Evolutionary conservation across 2,113 vertebrate genomes (phyloP).

Genomic region (Felis chaus): DNA sequence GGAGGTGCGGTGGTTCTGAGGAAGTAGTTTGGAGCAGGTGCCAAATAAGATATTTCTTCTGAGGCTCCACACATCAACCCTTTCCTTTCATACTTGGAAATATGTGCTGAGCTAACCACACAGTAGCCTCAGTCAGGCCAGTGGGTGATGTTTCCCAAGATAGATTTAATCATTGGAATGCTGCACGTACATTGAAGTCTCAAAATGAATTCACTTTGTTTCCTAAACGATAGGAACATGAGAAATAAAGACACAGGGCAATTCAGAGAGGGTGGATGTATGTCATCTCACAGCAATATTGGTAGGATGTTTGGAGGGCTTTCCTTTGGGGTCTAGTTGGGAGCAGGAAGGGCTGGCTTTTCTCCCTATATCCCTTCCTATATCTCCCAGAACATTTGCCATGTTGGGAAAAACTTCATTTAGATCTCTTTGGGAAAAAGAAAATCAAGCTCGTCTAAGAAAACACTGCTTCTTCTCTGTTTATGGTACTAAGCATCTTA

Average conservation of each 20-base stretch:
- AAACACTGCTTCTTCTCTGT: neutral
- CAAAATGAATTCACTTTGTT: constrained; percentile 15
- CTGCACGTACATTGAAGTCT: neutral
- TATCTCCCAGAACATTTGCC: neutral
- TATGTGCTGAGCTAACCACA: neutral
- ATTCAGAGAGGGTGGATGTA: neutral
- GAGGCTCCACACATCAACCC: neutral
- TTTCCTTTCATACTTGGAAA: neutral
- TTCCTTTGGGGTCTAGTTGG: neutral
- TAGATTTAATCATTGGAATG: constrained; percentile 27
- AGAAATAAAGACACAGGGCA: neutral
- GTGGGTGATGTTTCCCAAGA: neutral
- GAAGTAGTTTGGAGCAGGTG: neutral
- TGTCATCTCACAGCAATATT: neutral
- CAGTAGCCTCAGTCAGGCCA: neutral
- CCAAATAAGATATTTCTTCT: constrained; percentile 1
- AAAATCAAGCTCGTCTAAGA: neutral
- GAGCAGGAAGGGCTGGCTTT: neutral
- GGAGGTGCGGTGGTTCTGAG: neutral
- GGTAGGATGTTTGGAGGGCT: neutral
- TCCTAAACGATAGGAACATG: neutral
- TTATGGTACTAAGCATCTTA: neutral
- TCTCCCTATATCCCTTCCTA: neutral
- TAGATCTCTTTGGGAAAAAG: neutral
- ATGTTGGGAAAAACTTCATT: neutral